These are phyloP conservation scores for Astropecten irregularis DNA, from an alignment of 53 echinoderm and acorn worm genomes.

Conservation along the genomic window DNA sequence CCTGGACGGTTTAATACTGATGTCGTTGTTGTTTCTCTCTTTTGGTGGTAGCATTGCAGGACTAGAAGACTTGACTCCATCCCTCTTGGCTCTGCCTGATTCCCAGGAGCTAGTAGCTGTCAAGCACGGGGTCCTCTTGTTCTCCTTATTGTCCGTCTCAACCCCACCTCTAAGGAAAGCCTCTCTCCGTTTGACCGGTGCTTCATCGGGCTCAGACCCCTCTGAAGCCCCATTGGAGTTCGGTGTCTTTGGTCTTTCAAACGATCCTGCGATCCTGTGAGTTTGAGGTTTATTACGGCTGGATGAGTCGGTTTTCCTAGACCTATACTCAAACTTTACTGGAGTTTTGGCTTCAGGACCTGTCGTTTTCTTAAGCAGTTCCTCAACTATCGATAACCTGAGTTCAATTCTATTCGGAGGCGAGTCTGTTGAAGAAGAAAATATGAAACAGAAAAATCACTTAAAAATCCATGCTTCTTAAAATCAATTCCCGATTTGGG, in stretches of 20 bases:
- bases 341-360: neutral
- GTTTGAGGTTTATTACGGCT: neutral
- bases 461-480: no score
- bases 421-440: constrained; percentile 8
- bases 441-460: neutral
- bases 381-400: neutral
- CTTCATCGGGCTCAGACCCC: neutral
- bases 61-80: constrained; percentile 17
- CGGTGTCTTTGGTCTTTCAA: neutral
- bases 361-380: neutral
- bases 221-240: neutral
- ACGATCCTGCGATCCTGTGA: neutral
- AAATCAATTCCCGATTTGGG: no score
- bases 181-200: neutral
- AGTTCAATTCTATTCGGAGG: neutral
- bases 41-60: neutral
- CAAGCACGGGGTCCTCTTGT: neutral
- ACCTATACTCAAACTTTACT: neutral
- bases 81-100: neutral
- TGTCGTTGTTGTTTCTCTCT: constrained; percentile 29
- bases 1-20: constrained; percentile 17
- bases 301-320: neutral
- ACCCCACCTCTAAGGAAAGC: neutral
- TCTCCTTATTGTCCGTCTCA: constrained; percentile 11
- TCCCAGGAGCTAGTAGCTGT: neutral